Conservation (phyloP, 1,140 invertebrate species). For the Uloborus diversus region DNA sequence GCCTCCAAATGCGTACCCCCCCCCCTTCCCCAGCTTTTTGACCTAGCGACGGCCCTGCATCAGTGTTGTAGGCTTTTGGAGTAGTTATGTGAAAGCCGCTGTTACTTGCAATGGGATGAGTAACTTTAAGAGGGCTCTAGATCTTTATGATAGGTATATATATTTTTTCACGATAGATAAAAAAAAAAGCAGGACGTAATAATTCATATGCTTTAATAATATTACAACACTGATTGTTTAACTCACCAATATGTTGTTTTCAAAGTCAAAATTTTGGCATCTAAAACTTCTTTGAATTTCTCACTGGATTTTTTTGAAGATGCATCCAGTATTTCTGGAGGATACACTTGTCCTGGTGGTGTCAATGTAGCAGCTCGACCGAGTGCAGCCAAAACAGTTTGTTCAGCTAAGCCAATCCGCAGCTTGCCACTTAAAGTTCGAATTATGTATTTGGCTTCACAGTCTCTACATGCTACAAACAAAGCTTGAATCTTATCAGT, state of each 20-base stretch:
- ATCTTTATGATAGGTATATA: no score
- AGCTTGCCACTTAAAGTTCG: conserved; percentile 93
- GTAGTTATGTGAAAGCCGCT: no score
- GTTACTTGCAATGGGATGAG: no score
- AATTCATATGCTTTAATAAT: no score
- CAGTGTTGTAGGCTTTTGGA: no score
- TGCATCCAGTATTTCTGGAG: conserved; percentile 73
- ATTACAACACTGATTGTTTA: no score
- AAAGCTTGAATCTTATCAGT: conserved; percentile 90
- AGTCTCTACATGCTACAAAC: conserved; percentile 90
- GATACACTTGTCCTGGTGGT: conserved; percentile 75
- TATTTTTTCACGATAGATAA: no score
- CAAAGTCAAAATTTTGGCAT: conserved; percentile 79
- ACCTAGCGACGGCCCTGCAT: no score
- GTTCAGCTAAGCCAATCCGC: conserved; percentile 95
- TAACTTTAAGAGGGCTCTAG: no score
- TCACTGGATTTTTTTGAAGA: conserved; percentile 74
- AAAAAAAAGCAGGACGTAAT: no score
- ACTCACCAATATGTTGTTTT: conserved; percentile 93
- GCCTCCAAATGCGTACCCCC: no score
- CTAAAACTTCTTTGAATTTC: conserved; percentile 81
- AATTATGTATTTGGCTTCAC: conserved; percentile 92
- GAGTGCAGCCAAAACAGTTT: conserved; percentile 88
- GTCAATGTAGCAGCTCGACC: conserved; percentile 82
- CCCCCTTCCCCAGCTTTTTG: no score